Percentiles rank a stretch among this genome's conserved stretches.
Evolutionary conservation across 2,113 vertebrate genomes (phyloP).

Genomic region (Lepisosteus osseus): DNA sequence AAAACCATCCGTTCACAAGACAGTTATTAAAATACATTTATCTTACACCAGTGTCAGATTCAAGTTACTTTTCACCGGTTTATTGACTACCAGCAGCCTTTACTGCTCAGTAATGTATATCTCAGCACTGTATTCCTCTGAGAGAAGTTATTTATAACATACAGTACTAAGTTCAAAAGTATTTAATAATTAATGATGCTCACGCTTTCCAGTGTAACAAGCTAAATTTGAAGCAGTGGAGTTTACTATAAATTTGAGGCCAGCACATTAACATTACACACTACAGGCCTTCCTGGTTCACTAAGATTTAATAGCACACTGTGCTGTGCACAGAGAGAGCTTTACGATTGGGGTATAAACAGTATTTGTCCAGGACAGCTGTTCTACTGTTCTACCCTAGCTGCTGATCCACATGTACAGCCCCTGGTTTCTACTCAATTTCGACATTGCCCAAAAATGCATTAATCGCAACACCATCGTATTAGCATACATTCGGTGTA

Average conservation of each 20-base stretch:
- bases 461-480: too few species aligned
- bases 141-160: constrained; percentile 39
- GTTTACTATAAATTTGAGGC: constrained; percentile 27
- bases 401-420: too few species aligned
- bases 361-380: too few species aligned
- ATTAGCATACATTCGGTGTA: too few species aligned
- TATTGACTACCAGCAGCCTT: background rate
- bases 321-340: too few species aligned
- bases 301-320: too few species aligned
- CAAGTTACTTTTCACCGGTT: background rate
- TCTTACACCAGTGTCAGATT: background rate
- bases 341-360: too few species aligned
- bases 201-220: constrained; percentile 21
- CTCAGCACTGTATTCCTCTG: constrained; percentile 23
- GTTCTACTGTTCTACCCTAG: too few species aligned
- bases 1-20: background rate
- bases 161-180: constrained; percentile 33
- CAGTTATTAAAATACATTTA: background rate
- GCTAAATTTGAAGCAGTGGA: constrained; percentile 4
- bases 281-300: too few species aligned
- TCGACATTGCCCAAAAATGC: too few species aligned
- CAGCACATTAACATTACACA: too few species aligned
- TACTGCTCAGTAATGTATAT: constrained; percentile 8
- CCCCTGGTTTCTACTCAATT: too few species aligned
- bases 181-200: constrained; percentile 34